phyloP scores from a whole-genome alignment of 35 echinoderm and acorn worm genomes.

The Lytechinus pictus region DNA sequence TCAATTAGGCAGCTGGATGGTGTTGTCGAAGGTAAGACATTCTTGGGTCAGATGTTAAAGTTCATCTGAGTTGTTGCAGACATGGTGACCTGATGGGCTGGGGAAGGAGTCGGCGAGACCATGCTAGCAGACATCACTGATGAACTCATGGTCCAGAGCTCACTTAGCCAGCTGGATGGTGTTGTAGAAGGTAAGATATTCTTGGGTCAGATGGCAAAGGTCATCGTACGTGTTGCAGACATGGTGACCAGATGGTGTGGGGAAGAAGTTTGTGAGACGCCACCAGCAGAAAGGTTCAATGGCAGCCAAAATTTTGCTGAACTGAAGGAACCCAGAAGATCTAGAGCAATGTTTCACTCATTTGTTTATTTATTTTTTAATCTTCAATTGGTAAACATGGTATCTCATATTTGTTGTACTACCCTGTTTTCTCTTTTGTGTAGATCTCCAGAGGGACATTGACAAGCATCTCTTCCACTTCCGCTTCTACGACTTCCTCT shows the following conservation, averaged over 20 bases:
- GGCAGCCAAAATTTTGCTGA: too few relatives aligned
- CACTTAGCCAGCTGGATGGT: slow-evolving; percentile 74
- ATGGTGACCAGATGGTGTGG: slow-evolving; percentile 84
- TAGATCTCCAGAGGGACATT: slow-evolving; percentile 86
- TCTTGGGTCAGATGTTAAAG: slow-evolving; percentile 64
- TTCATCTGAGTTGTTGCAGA: too few relatives aligned
- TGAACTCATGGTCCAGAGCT: slow-evolving; percentile 73
- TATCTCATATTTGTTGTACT: background rate
- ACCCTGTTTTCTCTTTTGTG: background rate
- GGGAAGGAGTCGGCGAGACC: slow-evolving; percentile 68
- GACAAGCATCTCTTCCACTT: slow-evolving; percentile 96
- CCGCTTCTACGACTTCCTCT: slow-evolving; percentile 97
- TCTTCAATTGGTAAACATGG: too few relatives aligned
- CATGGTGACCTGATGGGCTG: slow-evolving; percentile 86
- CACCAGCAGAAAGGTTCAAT: background rate
- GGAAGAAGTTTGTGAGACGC: slow-evolving; percentile 64
- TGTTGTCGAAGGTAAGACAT: slow-evolving; percentile 82
- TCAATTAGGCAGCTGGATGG: slow-evolving; percentile 74
- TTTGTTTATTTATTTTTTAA: too few relatives aligned
- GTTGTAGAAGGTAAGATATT: slow-evolving; percentile 62
- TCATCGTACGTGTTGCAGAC: slow-evolving; percentile 71
- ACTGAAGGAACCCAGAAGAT: too few relatives aligned
- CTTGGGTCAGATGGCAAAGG: slow-evolving; percentile 19
- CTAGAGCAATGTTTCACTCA: too few relatives aligned
- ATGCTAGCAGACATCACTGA: slow-evolving; percentile 74